phyloP scores from a whole-genome alignment of 1,140 invertebrate genomes.

The Lordiphosa stackelbergi region DNA sequence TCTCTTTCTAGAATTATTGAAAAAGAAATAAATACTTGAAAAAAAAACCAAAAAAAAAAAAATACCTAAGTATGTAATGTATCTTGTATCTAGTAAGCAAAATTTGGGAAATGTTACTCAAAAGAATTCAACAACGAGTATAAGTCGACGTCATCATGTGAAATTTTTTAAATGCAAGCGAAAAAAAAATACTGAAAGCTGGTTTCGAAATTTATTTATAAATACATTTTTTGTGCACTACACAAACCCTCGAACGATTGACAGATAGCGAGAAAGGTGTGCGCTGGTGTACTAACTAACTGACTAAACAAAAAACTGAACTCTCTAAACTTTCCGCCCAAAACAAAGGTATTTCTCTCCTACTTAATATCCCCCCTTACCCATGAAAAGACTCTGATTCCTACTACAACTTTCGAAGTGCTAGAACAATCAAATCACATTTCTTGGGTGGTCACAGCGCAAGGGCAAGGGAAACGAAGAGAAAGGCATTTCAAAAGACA shows the following conservation, averaged over 20 bases:
- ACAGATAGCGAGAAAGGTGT: constrained; percentile 5
- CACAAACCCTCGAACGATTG: constrained; percentile 34
- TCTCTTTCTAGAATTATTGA: constrained; percentile 75
- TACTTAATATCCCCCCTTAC: constrained; percentile 28
- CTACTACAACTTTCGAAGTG: constrained; percentile 66
- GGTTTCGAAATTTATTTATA: constrained; percentile 69
- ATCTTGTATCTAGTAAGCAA: constrained; percentile 53
- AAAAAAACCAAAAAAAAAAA: constrained; percentile 32
- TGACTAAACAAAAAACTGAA: constrained; percentile 34
- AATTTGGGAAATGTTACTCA: constrained; percentile 56
- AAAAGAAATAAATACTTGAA: constrained; percentile 35
- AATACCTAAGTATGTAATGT: constrained; percentile 52
- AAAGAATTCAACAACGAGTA: constrained; percentile 53
- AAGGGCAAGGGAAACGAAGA: constrained; percentile 10
- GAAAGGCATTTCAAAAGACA: constrained; percentile 26
- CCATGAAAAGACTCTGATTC: constrained; percentile 52
- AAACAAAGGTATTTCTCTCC: constrained; percentile 31
- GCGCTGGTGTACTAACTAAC: constrained; percentile 30
- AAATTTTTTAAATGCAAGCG: constrained; percentile 42
- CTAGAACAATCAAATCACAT: constrained; percentile 73
- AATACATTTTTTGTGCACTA: constrained; percentile 39
- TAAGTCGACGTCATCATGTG: constrained; percentile 61
- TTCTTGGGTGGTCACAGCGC: constrained; percentile 36
- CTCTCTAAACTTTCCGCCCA: constrained; percentile 71
- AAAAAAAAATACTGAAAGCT: constrained; percentile 55